Evolutionary conservation across 2,888 invertebrate species (phyloP), one percentile per base, ranked within the genome.

Genomic region (Tyria jacobaeae): DNA sequence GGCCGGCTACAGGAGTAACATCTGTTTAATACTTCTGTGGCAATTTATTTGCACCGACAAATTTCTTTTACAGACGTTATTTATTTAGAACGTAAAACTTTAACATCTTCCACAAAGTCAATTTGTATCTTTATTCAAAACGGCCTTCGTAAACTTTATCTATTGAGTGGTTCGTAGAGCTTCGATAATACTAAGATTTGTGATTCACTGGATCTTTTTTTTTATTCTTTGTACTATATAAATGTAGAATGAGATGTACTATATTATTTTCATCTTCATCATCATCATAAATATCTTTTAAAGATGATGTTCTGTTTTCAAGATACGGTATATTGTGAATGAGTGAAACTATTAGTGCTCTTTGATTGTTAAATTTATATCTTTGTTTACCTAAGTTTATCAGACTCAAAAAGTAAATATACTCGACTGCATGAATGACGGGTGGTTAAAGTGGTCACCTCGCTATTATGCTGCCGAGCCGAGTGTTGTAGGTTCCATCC

Each of bases 1-100:
- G 41, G 17, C 57, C 51, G 17, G 39, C 53, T 55, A 44, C 72
- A 50, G 47, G 49, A 66, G 75, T 60, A 80, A 80, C 82, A 84
- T 81, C 82, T 80, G 81, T 75, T 77, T 79, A 80, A 78, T 82
- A 80, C 68, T 79, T 72, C 75, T 62, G 50, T 52, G 71, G 75
- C 70, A 70, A 80, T 83, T 79, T 79, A 78, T 81, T 78, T 21
- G 24, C 60, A 60, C 57, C 78, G 76, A 80, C 67, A 81, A 77
- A 84, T 79, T 65, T 71, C 68, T 67, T 65, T 70, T 59, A 50
- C 64, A 68, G 57, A 56, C 41, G 35, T 61, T 62, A 27, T 61
- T 55, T 66, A 59, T 55, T 65, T 61, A 44, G 58, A 57, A 51
- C 31, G 55, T 44, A 51, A 58, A 64, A 63, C 63, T 58, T 60